Percentiles rank a stretch among this genome's conserved stretches.
phyloP scores from a whole-genome alignment of 2,888 invertebrate genomes.

The Dolichomitus sp. region DNA sequence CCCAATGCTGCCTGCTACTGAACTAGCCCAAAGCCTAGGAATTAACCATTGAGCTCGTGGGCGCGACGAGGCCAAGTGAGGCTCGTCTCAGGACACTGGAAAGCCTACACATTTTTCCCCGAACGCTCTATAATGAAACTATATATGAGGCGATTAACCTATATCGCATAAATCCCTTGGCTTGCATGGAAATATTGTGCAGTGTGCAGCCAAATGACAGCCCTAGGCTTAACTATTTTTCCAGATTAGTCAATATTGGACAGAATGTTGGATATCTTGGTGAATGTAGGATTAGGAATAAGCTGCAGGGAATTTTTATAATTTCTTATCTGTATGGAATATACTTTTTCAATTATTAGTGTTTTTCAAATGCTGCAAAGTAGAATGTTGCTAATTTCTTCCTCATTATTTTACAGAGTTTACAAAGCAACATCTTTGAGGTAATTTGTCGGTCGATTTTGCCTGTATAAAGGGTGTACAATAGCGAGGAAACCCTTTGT shows the following conservation, averaged over 20 bases:
- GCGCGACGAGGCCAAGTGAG: not conserved
- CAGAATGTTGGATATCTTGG: not conserved
- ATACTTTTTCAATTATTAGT: not conserved
- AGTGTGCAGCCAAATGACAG: not conserved
- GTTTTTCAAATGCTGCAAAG: too few relatives aligned
- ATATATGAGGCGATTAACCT: slow-evolving; percentile 5
- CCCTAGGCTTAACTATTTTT: not conserved
- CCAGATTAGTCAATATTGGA: not conserved
- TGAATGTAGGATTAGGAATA: slow-evolving; percentile 27
- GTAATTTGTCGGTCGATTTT: too few relatives aligned
- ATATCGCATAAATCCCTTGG: not conserved
- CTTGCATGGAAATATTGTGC: slow-evolving; percentile 27
- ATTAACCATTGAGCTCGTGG: slow-evolving; percentile 20
- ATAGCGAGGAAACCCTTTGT: too few relatives aligned
- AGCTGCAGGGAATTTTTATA: not conserved
- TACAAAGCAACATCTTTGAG: too few relatives aligned
- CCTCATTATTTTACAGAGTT: too few relatives aligned
- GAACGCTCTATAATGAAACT: not conserved
- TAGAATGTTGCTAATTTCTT: too few relatives aligned
- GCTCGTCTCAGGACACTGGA: slow-evolving; percentile 23
- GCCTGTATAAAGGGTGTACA: too few relatives aligned
- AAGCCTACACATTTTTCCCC: slow-evolving; percentile 20
- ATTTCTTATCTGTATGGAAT: not conserved
- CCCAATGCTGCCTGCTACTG: slow-evolving; percentile 24
- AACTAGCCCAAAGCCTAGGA: slow-evolving; percentile 27